Conservation (phyloP, 2,797 vertebrate species). For the Columba guinea region DNA sequence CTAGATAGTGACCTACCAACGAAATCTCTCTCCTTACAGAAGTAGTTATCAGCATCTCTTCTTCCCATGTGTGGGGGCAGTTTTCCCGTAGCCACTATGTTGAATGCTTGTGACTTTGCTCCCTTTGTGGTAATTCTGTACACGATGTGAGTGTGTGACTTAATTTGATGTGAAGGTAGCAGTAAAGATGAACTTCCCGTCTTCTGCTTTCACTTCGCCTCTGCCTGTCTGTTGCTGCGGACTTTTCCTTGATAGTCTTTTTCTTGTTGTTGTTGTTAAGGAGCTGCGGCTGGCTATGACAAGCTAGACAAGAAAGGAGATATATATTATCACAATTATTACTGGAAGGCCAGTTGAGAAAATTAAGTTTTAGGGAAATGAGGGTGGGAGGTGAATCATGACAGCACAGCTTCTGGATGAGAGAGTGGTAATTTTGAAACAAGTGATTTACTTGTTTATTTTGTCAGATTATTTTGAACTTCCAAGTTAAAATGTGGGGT, state of each 20-base stretch:
- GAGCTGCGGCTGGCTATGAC: background rate
- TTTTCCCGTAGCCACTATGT: fast-evolving
- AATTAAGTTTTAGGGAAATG: background rate
- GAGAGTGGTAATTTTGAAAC: background rate
- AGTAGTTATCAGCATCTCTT: background rate
- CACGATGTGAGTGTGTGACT: background rate
- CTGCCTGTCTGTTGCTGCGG: background rate
- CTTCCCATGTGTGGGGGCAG: background rate
- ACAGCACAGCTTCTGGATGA: background rate
- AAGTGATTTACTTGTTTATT: background rate
- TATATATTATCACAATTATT: background rate
- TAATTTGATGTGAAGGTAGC: background rate
- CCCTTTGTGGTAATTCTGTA: background rate
- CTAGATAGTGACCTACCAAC: background rate
- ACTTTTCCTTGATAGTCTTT: background rate
- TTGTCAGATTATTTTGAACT: background rate
- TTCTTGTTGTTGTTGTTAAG: background rate
- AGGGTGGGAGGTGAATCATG: background rate
- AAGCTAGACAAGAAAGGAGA: background rate
- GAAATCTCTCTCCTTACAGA: background rate
- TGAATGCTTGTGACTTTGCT: background rate
- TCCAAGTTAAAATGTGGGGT: background rate
- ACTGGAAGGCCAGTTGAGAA: background rate
- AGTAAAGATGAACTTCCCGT: background rate
- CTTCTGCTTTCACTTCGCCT: background rate